Base-by-base conservation (phyloP, 2,113 vertebrate genomes). In the Cavia aperea region DNA sequence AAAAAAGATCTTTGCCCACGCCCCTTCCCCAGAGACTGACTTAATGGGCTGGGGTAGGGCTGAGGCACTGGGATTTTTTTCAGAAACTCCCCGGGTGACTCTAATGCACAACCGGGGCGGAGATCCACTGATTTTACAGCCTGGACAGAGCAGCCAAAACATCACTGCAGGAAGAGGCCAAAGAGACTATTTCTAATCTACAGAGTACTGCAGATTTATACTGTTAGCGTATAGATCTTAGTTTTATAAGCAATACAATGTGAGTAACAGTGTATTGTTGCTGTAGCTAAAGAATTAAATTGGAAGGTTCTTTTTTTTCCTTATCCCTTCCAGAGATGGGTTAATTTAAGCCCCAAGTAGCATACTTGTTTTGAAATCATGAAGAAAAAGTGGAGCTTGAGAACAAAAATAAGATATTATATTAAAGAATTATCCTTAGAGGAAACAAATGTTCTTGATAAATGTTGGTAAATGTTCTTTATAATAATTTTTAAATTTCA, bases 211-310 rank as follows among this genome's bases (percentile, higher is more conserved):
- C 10, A 24, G n/a, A 86, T 81, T 92, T 56, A 73, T 0, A 1
- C 21, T 58, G n/a, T 77, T 33, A 46, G 90, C 49, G 77, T 89
- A 16, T 43, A 66, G 31, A 81, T 93, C 90, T 93, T 93, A 89
- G 89, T 95, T 91, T 78, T 94, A 58, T 88, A 70, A 92, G 86
- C 63, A 81, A 90, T 54, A 86, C 95, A 93, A 89, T 95, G 75
- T 79, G 70, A 93, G 63, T 29, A 73, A 58, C 8, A 84, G 36
- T 7, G 1, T 79, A 82, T 86, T 81, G 77, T 46, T 58, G 88
- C 33, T 62, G 54, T 88, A 90, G 60, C 36, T 62, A 81, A 93
- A 65, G 16, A 87, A 94, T 75, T 90, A 89, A 79, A 26, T 90
- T 70, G 23, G 58, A 82, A 89, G n/a, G 0, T 51, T 93, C 51